Evolutionary conservation across 2,888 invertebrate species (phyloP), one percentile per base, ranked within the genome.

Genomic region (Hyposoter dolosus): DNA sequence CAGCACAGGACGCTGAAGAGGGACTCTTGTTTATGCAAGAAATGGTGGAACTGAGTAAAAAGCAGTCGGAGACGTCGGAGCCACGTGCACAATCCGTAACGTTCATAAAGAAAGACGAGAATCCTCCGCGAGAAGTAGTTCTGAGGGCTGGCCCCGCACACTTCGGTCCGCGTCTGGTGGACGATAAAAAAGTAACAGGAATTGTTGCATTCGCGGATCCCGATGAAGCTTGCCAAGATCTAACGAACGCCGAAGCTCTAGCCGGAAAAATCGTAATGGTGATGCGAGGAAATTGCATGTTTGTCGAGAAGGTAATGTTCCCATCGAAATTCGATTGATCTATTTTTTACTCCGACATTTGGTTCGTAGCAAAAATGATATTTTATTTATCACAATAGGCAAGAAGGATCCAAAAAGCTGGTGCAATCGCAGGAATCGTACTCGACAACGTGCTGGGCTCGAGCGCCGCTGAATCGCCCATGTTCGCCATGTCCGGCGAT

Each of bases 401-500:
- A 2, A 96, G 98, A 76, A 95, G 96, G 90, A 96, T 98, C 50
- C 97, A 99, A 95, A 95, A 95, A 79, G 97, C 97, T 5, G 98
- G 98, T 19, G 99, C 97, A 0, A 94, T 96, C 50, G 98, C 97
- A 28, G 97, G 97, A 23, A 97, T 99, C 90, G 97, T 99, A 56
- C 94, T 97, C 87, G 98, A 98, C 94, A 98, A 98, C 94, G 96
- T 96, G 15, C 95, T 96, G 5, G 97, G 96, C 43, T 97, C 97
- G 50, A 97, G 97, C 78, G 96, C 97, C 65, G 96, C 96, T 45
- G 96, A 95, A 75, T 97, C 97, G 1, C 97, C 98, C 0, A 96
- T 98, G 95, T 99, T 99, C 95, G 98, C 98, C 5, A 99, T 99
- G 99, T 98, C 98, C 0, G 98, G 98, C 1, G 99, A 99, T 94